Percentiles rank a stretch among this genome's conserved stretches.
These are phyloP conservation scores for Verasper variegatus DNA, from an alignment of 2,113 vertebrate species.

Conservation along the genomic window DNA sequence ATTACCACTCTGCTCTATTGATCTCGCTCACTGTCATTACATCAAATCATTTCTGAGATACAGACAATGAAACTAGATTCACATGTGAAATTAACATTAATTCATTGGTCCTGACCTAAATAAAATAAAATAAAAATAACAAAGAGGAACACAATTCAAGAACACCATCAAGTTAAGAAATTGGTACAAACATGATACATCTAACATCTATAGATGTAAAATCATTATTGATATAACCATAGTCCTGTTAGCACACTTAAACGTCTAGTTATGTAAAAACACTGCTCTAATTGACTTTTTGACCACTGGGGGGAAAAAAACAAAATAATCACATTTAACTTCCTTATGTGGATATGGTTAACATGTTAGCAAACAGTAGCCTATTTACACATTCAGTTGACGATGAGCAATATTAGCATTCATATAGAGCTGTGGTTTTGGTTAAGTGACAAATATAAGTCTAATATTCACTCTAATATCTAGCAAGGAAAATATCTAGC, in stretches of 20 bases:
- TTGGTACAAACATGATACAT: neutral
- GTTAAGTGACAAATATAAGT: too few species aligned
- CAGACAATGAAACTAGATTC: neutral
- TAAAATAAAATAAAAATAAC: too few species aligned
- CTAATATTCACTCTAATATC: neutral
- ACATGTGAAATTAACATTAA: neutral
- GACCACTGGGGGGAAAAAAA: neutral
- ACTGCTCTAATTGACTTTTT: neutral
- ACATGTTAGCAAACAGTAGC: neutral
- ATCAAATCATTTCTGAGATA: constrained; percentile 21
- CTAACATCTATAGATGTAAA: neutral
- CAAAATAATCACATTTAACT: neutral
- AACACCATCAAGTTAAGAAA: neutral
- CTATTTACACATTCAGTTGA: neutral
- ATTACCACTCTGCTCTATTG: constrained; percentile 43
- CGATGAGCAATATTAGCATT: neutral
- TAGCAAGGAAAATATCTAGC: neutral
- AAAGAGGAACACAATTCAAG: neutral
- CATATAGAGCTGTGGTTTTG: neutral
- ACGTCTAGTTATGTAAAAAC: neutral
- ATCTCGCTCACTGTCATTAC: constrained; percentile 32
- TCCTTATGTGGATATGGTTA: too few species aligned
- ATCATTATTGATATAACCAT: neutral
- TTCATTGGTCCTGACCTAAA: neutral
- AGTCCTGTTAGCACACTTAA: neutral